These are phyloP conservation scores for Ctenicera cuprea DNA, from an alignment of 2,888 invertebrate genomes.

Conservation along the genomic window DNA sequence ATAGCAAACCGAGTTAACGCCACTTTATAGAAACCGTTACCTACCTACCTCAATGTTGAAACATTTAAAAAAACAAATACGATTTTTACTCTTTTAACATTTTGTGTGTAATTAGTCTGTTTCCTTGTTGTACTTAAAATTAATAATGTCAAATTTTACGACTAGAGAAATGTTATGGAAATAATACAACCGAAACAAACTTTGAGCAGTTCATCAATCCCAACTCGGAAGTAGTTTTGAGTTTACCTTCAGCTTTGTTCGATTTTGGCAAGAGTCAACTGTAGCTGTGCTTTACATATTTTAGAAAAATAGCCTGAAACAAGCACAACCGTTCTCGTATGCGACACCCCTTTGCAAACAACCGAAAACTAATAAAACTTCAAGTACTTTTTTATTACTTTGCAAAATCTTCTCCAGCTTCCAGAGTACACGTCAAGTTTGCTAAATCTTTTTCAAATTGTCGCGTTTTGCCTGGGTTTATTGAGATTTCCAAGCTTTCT, in stretches of 20 bases:
- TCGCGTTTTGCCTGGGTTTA: slow-evolving; percentile 39
- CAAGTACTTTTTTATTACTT: slow-evolving; percentile 50
- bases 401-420: slow-evolving; percentile 42
- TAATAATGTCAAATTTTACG: too few relatives aligned
- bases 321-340: slow-evolving; percentile 12
- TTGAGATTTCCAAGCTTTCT: slow-evolving; percentile 37
- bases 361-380: slow-evolving; percentile 50
- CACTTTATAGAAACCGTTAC: too few relatives aligned
- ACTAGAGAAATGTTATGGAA: too few relatives aligned
- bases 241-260: background rate
- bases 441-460: slow-evolving; percentile 50
- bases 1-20: too few relatives aligned
- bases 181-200: too few relatives aligned
- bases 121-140: too few relatives aligned
- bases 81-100: too few relatives aligned
- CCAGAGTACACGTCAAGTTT: slow-evolving; percentile 47
- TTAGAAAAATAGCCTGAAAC: slow-evolving; percentile 8
- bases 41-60: too few relatives aligned
- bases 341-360: slow-evolving; percentile 42
- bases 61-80: too few relatives aligned
- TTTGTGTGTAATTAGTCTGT: too few relatives aligned
- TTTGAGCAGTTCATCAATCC: too few relatives aligned
- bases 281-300: slow-evolving; percentile 2
- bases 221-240: too few relatives aligned
- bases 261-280: background rate